phyloP scores from a whole-genome alignment of 1,140 invertebrate genomes.

The Drosophila parvula region DNA sequence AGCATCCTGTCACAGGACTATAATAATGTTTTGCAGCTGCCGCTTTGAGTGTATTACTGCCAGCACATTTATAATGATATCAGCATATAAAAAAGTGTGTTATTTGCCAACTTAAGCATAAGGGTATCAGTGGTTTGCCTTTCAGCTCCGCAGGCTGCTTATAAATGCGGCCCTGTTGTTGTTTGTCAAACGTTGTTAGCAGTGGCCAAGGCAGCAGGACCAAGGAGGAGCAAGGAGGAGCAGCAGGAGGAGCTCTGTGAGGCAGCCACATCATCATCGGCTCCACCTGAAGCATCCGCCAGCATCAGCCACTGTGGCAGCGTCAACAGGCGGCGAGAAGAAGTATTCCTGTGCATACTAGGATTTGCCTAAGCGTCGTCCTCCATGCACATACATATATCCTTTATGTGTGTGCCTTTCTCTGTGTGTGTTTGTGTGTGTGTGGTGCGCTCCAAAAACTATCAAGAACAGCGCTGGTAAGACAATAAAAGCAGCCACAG shows the following conservation, averaged over 20 bases:
- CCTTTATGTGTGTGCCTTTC: neutral
- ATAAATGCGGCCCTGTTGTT: slow-evolving; percentile 33
- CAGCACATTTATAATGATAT: slow-evolving; percentile 55
- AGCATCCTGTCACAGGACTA: slow-evolving; percentile 11
- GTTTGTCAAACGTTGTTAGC: slow-evolving; percentile 50
- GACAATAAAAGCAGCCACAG: slow-evolving; percentile 22
- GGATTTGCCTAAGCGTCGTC: slow-evolving; percentile 38
- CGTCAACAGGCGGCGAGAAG: slow-evolving; percentile 28
- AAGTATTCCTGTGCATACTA: slow-evolving; percentile 17
- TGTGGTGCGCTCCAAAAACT: slow-evolving; percentile 46
- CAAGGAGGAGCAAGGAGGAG: neutral
- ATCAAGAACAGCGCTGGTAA: slow-evolving; percentile 28
- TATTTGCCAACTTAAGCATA: slow-evolving; percentile 57
- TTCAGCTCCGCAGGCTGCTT: slow-evolving; percentile 4
- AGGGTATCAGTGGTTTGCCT: slow-evolving; percentile 23
- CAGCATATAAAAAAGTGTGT: slow-evolving; percentile 52
- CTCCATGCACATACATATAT: neutral
- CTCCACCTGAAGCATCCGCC: slow-evolving; percentile 8
- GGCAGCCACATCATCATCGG: slow-evolving; percentile 41
- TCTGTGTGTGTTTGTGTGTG: slow-evolving; percentile 3
- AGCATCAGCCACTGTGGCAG: slow-evolving; percentile 30
- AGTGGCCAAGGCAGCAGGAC: slow-evolving; percentile 8
- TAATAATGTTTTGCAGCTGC: slow-evolving; percentile 30
- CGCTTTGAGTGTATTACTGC: slow-evolving; percentile 49
- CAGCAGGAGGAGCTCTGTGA: neutral